Percentiles rank a stretch among this genome's conserved stretches.
phyloP scores from a whole-genome alignment of 1,140 invertebrate species.

The Homarus americanus region DNA sequence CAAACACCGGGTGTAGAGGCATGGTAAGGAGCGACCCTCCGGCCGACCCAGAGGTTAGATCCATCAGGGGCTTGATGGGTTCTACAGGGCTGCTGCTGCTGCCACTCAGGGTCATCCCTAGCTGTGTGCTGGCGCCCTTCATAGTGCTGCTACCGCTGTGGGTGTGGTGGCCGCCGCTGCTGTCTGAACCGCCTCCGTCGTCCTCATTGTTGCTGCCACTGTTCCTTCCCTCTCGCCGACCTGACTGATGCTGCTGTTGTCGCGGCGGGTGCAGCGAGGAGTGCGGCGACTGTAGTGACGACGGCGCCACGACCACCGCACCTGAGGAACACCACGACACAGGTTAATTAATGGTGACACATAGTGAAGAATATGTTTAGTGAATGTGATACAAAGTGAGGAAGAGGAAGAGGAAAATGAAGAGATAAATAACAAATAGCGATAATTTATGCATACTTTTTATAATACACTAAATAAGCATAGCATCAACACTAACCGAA shows the following conservation, averaged over 20 bases:
- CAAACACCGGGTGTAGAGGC: slow-evolving; percentile 30
- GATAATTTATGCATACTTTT: too few species aligned
- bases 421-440: too few species aligned
- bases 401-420: too few species aligned
- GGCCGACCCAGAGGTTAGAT: not conserved
- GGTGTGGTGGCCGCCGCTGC: not conserved
- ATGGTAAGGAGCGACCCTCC: not conserved
- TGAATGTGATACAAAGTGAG: too few species aligned
- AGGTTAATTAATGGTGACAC: not conserved
- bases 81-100: slow-evolving; percentile 40
- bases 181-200: not conserved
- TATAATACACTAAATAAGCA: too few species aligned
- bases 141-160: not conserved
- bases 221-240: not conserved
- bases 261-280: not conserved
- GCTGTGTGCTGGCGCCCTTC: not conserved
- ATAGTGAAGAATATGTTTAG: too few species aligned
- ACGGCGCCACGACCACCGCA: not conserved
- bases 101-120: not conserved
- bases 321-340: not conserved
- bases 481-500: too few species aligned
- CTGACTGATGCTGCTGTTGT: not conserved
- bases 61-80: slow-evolving; percentile 36
- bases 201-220: not conserved
- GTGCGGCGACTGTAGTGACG: not conserved